Base-by-base conservation (phyloP, 2,113 vertebrate species). In the Bubo blakistoni region DNA sequence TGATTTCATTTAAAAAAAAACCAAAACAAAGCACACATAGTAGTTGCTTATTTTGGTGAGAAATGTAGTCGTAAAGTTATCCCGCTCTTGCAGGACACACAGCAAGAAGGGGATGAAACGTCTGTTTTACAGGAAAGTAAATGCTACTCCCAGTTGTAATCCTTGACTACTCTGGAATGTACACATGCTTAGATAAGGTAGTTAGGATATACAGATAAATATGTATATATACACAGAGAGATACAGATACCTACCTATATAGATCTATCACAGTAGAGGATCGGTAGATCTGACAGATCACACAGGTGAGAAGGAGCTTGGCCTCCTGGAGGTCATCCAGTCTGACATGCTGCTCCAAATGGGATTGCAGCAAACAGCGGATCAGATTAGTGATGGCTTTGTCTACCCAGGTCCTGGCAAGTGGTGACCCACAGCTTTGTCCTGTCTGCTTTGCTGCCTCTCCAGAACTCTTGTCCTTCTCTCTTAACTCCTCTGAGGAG, bases 211-310 rank as follows among this genome's bases (percentile, higher is more conserved):
- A 34, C 6, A 65, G 58, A n/a, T 6, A 27, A 17, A 27, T 0
- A 6, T 3, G 12, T 5, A 13, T 5, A 16, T 1, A 18, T 3
- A 13, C 19, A 36, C 10, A 27, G 40, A 11, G 27, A 38, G 51
- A 13, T 40, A 0, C 0, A 7, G 12, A 2, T 18, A 0, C 0
- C 2, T 27, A 2, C 40, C 17, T 57, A 1, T 34, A 4, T 6
- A 5, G 16, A 14, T 16, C 16, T 66, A 2, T 26, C 26, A 1
- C 15, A 2, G 52, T 0, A 11, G 9, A 57, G 47, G 10, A 59
- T 74, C 73, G 25, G 15, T 12, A 61, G 30, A 12, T 46, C 29
- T 32, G 65, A 5, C 65, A n/a, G 30, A 6, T 66, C 8, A 14
- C 13, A 4, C 3, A 14, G 62, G 40, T 67, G 81, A 59, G 71